phyloP scores from a whole-genome alignment of 2,888 invertebrate genomes.

The Disparrhopalites patrizii region DNA sequence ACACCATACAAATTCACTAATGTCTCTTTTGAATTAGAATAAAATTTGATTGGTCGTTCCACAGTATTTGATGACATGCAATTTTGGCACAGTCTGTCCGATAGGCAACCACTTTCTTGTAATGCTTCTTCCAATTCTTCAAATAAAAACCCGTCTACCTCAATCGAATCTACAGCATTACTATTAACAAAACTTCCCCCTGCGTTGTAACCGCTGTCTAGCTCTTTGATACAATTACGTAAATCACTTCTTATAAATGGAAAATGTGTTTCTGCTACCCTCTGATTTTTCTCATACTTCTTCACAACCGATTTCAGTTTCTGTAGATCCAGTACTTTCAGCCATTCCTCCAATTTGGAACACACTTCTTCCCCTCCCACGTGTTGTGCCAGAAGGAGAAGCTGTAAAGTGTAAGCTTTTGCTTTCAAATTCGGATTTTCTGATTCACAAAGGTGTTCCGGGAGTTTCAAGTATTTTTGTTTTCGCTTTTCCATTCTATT shows the following conservation, averaged over 20 bases:
- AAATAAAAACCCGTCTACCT: constrained; percentile 19
- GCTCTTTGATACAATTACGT: neutral
- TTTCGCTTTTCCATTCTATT: neutral
- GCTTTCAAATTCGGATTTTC: constrained; percentile 14
- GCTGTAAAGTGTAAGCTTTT: constrained; percentile 4
- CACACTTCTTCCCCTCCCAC: neutral
- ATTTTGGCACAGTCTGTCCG: neutral
- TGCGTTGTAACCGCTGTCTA: neutral
- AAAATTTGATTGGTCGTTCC: neutral
- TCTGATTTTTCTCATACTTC: neutral
- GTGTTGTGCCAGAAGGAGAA: neutral
- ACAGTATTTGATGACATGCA: neutral
- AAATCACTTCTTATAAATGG: constrained; percentile 7
- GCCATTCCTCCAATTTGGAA: neutral
- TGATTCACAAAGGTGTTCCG: constrained; percentile 12
- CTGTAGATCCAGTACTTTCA: neutral
- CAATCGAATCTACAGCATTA: neutral
- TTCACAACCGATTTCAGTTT: neutral
- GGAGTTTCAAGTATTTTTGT: neutral
- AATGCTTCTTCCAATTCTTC: constrained; percentile 19
- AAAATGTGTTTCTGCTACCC: neutral
- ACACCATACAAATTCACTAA: constrained; percentile 6
- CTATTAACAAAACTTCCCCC: too few relatives aligned
- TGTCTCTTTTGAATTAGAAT: neutral
- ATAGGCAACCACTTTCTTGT: neutral